Conservation (phyloP, 2,888 invertebrate genomes). For the Sinohyriopsis cumingii region DNA sequence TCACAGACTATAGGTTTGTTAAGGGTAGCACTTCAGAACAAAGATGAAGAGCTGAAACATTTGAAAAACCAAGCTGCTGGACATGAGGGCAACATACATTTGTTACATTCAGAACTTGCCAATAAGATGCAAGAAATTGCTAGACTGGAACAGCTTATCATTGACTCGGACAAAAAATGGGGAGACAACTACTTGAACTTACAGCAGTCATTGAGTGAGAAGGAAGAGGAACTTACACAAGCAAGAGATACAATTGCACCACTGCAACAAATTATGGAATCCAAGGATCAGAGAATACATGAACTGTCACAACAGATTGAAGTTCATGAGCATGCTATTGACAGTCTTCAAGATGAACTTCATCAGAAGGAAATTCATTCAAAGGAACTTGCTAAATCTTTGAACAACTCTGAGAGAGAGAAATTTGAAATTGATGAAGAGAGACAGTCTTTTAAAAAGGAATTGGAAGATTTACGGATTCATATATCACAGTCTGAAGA, state of each 20-base stretch:
- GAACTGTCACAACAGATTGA: slow-evolving; percentile 7
- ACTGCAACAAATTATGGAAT: slow-evolving; percentile 13
- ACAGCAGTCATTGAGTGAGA: too few species aligned
- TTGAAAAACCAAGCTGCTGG: slow-evolving; percentile 9
- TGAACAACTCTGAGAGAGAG: slow-evolving; percentile 6
- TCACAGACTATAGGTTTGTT: too few species aligned
- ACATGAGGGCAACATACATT: background rate
- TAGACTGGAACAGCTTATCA: slow-evolving; percentile 15
- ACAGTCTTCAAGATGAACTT: too few species aligned
- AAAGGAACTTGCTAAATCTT: too few species aligned
- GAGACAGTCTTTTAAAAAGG: slow-evolving; percentile 19
- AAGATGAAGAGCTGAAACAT: slow-evolving; percentile 19
- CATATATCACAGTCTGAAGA: background rate
- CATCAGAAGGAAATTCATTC: too few species aligned
- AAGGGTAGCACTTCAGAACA: slow-evolving; percentile 16
- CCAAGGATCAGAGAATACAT: slow-evolving; percentile 10
- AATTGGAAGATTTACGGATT: slow-evolving; percentile 3
- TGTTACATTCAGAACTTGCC: slow-evolving; percentile 6
- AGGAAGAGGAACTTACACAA: background rate
- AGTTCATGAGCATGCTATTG: too few species aligned
- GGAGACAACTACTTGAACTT: too few species aligned
- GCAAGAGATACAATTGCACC: background rate
- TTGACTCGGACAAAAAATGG: slow-evolving; percentile 1
- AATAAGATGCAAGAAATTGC: slow-evolving; percentile 24
- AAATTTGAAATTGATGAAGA: slow-evolving; percentile 32